Conservation (phyloP, 1,140 invertebrate genomes). For the Papilio polytes region DNA sequence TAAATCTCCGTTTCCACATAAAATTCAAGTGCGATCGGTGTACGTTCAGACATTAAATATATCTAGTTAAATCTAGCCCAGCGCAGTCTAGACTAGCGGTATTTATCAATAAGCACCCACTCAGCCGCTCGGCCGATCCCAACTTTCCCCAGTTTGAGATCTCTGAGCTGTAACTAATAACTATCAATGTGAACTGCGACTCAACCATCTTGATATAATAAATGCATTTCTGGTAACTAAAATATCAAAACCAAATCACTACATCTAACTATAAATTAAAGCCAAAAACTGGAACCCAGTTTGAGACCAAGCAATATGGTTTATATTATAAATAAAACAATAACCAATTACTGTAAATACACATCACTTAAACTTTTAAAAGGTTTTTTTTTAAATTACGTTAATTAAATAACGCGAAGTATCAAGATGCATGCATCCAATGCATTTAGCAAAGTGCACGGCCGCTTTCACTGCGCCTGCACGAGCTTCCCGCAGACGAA, state of each 20-base stretch:
- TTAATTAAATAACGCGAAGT: constrained; percentile 37
- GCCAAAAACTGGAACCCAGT: too few species aligned
- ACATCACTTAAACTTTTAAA: not conserved
- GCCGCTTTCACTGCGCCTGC: constrained; percentile 65
- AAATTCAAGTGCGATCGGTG: not conserved
- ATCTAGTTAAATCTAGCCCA: constrained; percentile 35
- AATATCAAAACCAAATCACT: not conserved
- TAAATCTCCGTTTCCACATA: not conserved
- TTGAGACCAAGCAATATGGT: too few species aligned
- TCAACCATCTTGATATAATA: constrained; percentile 49
- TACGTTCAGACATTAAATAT: not conserved
- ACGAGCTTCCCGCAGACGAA: constrained; percentile 44
- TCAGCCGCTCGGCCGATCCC: constrained; percentile 49
- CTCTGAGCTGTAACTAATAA: constrained; percentile 64
- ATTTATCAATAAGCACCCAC: constrained; percentile 55
- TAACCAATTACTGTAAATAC: too few species aligned
- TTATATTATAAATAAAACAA: too few species aligned
- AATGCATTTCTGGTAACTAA: not conserved
- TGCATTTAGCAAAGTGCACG: constrained; percentile 45
- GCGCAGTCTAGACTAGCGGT: constrained; percentile 47
- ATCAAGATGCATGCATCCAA: constrained; percentile 47
- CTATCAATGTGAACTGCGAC: constrained; percentile 50
- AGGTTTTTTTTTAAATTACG: not conserved
- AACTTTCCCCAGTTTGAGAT: constrained; percentile 75
- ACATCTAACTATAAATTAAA: not conserved